Evolutionary conservation across 1,140 invertebrate species (phyloP).

Genomic region (Leptoteleia sp.): DNA sequence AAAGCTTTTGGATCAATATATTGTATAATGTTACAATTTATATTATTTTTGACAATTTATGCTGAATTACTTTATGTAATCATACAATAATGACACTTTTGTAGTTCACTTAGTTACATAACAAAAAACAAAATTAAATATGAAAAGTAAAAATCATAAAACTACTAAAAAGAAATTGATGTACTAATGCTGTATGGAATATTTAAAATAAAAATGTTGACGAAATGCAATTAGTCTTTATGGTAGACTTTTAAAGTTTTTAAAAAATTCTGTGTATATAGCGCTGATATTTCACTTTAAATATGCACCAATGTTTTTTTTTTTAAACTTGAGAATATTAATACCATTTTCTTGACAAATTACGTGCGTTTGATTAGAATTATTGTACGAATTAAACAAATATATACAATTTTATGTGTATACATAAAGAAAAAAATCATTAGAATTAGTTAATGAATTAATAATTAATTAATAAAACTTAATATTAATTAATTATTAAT

Average conservation of each 20-base stretch:
- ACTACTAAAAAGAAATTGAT: constrained; percentile 43
- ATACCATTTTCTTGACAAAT: constrained; percentile 6
- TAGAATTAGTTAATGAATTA: constrained; percentile 3
- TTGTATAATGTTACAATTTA: too few species aligned
- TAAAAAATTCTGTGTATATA: too few species aligned
- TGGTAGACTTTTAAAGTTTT: background rate
- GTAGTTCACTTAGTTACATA: too few species aligned
- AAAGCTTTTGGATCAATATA: too few species aligned
- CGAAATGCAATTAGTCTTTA: constrained; percentile 15
- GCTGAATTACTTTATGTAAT: too few species aligned
- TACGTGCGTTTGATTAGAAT: constrained; percentile 16
- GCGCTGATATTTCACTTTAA: too few species aligned
- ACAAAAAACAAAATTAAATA: constrained; percentile 35
- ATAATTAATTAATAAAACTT: constrained; percentile 51
- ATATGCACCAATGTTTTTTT: constrained; percentile 7
- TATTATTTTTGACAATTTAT: too few species aligned
- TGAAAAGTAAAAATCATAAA: constrained; percentile 57
- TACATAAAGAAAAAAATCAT: background rate
- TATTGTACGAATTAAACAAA: constrained; percentile 25
- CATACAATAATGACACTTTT: too few species aligned
- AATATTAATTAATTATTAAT: constrained; percentile 44
- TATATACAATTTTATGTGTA: constrained; percentile 38
- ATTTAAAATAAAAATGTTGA: constrained; percentile 10
- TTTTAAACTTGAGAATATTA: too few species aligned
- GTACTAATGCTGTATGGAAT: constrained; percentile 20